phyloP scores from a whole-genome alignment of 2,113 vertebrate species.

The Corynorhinus townsendii region DNA sequence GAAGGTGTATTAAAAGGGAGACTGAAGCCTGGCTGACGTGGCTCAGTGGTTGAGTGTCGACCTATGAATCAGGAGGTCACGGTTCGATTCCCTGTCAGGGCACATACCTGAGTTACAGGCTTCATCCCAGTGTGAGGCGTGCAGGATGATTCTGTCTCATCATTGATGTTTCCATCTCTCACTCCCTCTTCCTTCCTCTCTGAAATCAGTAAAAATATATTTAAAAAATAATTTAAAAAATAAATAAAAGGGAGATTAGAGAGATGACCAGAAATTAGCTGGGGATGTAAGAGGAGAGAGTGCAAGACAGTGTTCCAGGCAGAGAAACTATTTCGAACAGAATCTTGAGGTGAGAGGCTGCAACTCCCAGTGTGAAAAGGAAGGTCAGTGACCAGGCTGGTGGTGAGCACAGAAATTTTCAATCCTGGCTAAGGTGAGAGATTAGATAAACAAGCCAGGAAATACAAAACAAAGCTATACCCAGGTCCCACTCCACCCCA shows the following conservation, averaged over 20 bases:
- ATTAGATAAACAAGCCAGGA: background rate
- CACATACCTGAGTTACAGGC: no score
- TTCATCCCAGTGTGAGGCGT: no score
- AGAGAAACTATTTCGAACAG: background rate
- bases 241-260: background rate
- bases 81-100: no score
- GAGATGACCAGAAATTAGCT: background rate
- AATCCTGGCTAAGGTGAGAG: background rate
- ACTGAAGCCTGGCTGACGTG: background rate
- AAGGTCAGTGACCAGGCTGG: background rate
- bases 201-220: no score
- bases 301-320: background rate
- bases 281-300: background rate
- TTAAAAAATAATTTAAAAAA: no score
- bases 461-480: background rate
- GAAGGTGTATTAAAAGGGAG: background rate
- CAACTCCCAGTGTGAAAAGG: background rate
- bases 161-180: no score
- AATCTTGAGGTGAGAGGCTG: background rate
- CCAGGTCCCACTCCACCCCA: background rate
- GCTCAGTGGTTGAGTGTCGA: no score
- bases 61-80: no score
- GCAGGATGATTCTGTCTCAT: no score
- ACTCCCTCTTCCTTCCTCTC: no score
- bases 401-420: background rate